Evolutionary conservation across 2,113 vertebrate species (phyloP), one percentile per base, ranked within the genome.

Genomic region (Rhizomys pruinosus): DNA sequence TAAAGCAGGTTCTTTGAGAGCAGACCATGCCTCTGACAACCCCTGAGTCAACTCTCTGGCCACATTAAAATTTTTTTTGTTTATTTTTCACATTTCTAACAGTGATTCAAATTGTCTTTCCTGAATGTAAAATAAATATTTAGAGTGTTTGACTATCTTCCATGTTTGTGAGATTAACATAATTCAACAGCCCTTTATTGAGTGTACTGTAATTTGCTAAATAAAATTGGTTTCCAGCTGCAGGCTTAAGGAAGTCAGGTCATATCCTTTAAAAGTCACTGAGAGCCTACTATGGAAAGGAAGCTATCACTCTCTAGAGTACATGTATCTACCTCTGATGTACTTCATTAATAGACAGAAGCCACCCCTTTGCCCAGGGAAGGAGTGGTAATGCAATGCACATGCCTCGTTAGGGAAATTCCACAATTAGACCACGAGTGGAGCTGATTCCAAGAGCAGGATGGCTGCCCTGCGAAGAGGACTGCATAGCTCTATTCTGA

Each of bases 21-120:
- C 47, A 52, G 47, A 7, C 47, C 6, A 11, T 52, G 47, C 11
- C 11, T 11, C 47, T n/a, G n/a, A n/a, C 47, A 52, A 52, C 47
- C 47, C 6, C 47, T 52, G 47, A 52, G 47, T 7, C 11, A 52
- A 52, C 47, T 52, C 47, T 52, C 47, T 11, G 11, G 47, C 47
- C 47, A 6, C 47, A 52, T 52, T 52, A 52, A 52, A 52, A 52
- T 11, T 52, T 52, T 52, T 52, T 7, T 52, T 52, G 6, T 52
- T 52, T 52, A 52, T 52, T 52, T 52, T 74, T 74, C 27, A 52
- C 19, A n/a, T 87, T 76, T 95, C n/a, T 90, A 89, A 66, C 80
- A 73, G 20, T 25, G 80, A 76, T 69, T 42, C 47, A 76, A 63
- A 63, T 71, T 68, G 3, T 5, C 7, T 89, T 77, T 89, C 16